Base-by-base conservation (phyloP, 2,888 invertebrate genomes). In the Orthosia cruda region DNA sequence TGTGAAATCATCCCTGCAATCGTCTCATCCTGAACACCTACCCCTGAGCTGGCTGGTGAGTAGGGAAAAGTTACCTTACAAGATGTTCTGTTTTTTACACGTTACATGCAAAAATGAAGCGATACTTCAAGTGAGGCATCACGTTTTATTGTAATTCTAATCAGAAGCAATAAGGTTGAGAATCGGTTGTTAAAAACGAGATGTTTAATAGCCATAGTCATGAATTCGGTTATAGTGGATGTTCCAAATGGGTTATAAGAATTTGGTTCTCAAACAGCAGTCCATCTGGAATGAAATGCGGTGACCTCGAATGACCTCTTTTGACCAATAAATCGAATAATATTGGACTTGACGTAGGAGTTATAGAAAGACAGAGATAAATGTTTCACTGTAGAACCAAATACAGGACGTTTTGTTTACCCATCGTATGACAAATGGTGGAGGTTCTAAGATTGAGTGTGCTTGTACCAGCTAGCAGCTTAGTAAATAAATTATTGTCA, bases 51-150 rank as follows among this genome's bases (percentile, higher is more conserved):
- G n/a, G n/a, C n/a, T n/a, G n/a, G n/a, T n/a, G n/a, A n/a, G n/a
- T n/a, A n/a, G n/a, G n/a, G n/a, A n/a, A n/a, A n/a, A n/a, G n/a
- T n/a, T n/a, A n/a, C n/a, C n/a, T n/a, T n/a, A n/a, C n/a, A n/a
- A n/a, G n/a, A 83, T 87, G 87, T 86, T 87, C 82, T 79, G 86
- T 87, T 84, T 85, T 85, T 84, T 81, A 84, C 65, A 63, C 55
- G 70, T 73, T 71, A 71, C 76, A 76, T 81, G 74, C 74, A 78
- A 82, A 80, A 85, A 83, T 85, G 75, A 83, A 76, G 73, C 69
- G 49, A 83, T 70, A 70, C 73, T 80, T 82, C 61, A 68, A 71
- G 61, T 50, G 40, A 70, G 61, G 74, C 74, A 55, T 70, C 32
- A 63, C 47, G 68, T 74, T 57, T 84, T 79, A 81, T 70, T 81